Base-by-base conservation (phyloP, 2,888 invertebrate species). In the Thysanoteuthis rhombus region DNA sequence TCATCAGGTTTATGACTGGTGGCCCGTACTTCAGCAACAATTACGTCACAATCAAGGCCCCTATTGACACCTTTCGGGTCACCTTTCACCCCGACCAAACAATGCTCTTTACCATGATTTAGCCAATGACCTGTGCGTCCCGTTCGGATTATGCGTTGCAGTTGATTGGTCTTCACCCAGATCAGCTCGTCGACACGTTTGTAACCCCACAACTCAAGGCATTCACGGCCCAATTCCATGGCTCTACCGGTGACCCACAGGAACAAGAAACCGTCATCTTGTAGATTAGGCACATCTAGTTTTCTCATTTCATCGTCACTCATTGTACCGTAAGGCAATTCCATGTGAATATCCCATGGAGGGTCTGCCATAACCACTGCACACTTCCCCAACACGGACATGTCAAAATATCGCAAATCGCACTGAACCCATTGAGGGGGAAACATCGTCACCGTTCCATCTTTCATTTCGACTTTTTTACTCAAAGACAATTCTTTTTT, bases 291-390 rank as follows among this genome's bases (percentile, higher is more conserved):
- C 93, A 99, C 98, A 3, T 99, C 99, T 38, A 99, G 97, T 94
- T 99, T 98, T 93, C 99, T 97, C 99, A 99, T 99, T 97, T 99
- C 99, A 97, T 99, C 99, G 96, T 99, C 99, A 0, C 99, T 99
- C 99, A 99, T 99, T 0, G 99, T 99, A 2, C 99, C 99, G 97
- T 99, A 99, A 0, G 99, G 99, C 92, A 99, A 97, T 97, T 99
- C 99, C 99, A 99, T 99, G 97, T 99, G 99, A 95, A 99, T 99
- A 96, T 99, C 99, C 99, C 99, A 99, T 0, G 99, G 99, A 1
- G 96, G 96, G 58, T 97, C 97, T 25, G 99, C 99, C 99, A 99
- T 99, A 95, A 99, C 99, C 6, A 99, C 99, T 0, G 99, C 98
- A 97, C 99, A 99, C 97, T 99, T 99, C 97, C 98, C 99, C 96